phyloP scores from a whole-genome alignment of 2,888 invertebrate genomes.

The Crematogaster levior region DNA sequence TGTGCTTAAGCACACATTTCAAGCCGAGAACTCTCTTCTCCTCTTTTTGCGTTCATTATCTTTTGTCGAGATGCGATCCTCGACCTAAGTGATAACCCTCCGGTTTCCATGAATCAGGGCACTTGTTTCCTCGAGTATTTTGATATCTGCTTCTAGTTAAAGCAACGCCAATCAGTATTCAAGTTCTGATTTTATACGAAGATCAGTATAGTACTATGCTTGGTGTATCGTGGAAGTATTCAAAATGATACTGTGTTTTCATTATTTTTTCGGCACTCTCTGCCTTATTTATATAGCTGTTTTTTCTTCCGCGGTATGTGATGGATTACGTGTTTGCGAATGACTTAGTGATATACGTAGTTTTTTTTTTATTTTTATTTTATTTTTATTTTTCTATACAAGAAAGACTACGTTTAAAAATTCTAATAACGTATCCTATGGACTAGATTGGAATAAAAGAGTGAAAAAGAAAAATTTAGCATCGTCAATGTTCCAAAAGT shows the following conservation, averaged over 20 bases:
- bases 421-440: too few species aligned
- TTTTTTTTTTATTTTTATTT: too few species aligned
- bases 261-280: slow-evolving; percentile 49
- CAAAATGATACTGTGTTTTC: slow-evolving; percentile 61
- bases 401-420: not conserved
- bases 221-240: slow-evolving; percentile 52
- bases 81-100: slow-evolving; percentile 76
- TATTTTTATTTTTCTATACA: not conserved
- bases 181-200: slow-evolving; percentile 40
- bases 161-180: slow-evolving; percentile 27
- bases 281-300: slow-evolving; percentile 45
- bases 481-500: not conserved
- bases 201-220: slow-evolving; percentile 62
- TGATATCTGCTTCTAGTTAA: slow-evolving; percentile 57
- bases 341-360: not conserved
- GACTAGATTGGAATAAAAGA: not conserved
- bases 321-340: not conserved
- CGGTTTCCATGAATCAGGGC: slow-evolving; percentile 57
- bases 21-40: not conserved
- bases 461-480: not conserved
- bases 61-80: slow-evolving; percentile 62
- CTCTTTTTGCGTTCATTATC: slow-evolving; percentile 2
- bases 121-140: slow-evolving; percentile 36
- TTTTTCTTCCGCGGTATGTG: slow-evolving; percentile 68
- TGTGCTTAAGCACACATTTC: not conserved